Percentiles rank a stretch among this genome's conserved stretches.
Evolutionary conservation across 2,888 invertebrate species (phyloP).

Genomic region (Parnassius mnemosyne): DNA sequence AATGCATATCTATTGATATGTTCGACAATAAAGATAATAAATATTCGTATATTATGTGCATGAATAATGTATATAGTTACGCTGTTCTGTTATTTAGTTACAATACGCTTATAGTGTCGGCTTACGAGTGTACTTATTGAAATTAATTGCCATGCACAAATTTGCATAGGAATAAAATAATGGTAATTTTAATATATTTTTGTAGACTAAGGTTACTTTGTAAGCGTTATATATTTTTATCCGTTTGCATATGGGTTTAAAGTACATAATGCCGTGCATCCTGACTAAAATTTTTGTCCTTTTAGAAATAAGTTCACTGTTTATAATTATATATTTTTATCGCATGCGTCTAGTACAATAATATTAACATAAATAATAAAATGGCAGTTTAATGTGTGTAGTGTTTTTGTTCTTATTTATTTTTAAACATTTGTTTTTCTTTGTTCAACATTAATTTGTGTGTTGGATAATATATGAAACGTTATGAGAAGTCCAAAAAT

Average conservation of each 20-base stretch:
- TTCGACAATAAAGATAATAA: background rate
- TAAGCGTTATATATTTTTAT: background rate
- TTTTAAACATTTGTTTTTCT: constrained; percentile 2
- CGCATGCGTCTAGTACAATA: background rate
- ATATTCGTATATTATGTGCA: background rate
- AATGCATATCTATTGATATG: background rate
- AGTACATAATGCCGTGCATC: no score
- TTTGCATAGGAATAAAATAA: background rate
- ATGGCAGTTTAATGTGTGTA: background rate
- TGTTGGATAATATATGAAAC: constrained; percentile 12
- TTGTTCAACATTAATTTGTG: background rate
- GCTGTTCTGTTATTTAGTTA: constrained; percentile 7
- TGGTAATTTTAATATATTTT: background rate
- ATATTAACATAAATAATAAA: background rate
- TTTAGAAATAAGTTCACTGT: no score
- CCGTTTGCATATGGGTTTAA: no score
- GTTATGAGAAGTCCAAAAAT: constrained; percentile 10
- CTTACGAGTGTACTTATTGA: constrained; percentile 8
- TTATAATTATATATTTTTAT: no score
- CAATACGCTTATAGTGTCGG: background rate
- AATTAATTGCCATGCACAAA: background rate
- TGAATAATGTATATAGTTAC: constrained; percentile 1
- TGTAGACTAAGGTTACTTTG: background rate
- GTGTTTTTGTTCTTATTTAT: constrained; percentile 5
- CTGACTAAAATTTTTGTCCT: no score